Evolutionary conservation across 2,797 vertebrate species (phyloP), one percentile per base, ranked within the genome.

Genomic region (Thamnophis elegans): DNA sequence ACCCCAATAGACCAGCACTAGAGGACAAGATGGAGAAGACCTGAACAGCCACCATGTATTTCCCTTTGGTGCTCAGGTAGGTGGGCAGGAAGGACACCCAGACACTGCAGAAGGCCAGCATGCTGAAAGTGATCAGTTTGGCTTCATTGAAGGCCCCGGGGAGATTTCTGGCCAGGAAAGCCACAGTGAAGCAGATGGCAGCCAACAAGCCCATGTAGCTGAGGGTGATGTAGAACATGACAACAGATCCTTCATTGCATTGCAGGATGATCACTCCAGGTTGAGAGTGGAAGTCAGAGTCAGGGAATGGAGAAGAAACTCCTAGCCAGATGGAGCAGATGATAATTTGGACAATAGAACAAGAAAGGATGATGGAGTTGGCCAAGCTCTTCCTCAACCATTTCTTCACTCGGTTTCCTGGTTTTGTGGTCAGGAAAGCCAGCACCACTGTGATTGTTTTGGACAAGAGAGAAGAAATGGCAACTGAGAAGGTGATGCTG

Each of bases 321-420:
- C 28, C 62, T 1, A 65, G 13, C 62, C 62, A 65, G 62, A 65
- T n/a, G 28, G 28, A n/a, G 4, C 62, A 65, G 12, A 65, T 4
- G 0, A 65, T 0, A 65, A n/a, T 5, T 5, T 65, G 62, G 62
- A 65, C 0, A 2, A 28, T 12, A n/a, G 1, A 2, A 12, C 28
- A 65, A 14, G 1, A n/a, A 1, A 65, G 11, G 62, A 65, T 65
- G 0, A n/a, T 14, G 28, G 12, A n/a, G 12, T 68, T 32, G n/a
- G n/a, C 65, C 13, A 68, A 32, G 2, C 65, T 68, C n/a, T 16
- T 68, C 16, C 65, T n/a, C 0, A 32, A n/a, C 65, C 65, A 68
- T 5, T 5, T 32, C n/a, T 68, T n/a, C 1, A 68, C 13, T 2
- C 16, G 32, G 16, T 32, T 68, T 13, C 65, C 65, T 68, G 65